A percentile compares a stretch with the other conserved stretches of the same genome.
Conservation (phyloP, 2,797 vertebrate genomes). For the Gallirallus australis region DNA sequence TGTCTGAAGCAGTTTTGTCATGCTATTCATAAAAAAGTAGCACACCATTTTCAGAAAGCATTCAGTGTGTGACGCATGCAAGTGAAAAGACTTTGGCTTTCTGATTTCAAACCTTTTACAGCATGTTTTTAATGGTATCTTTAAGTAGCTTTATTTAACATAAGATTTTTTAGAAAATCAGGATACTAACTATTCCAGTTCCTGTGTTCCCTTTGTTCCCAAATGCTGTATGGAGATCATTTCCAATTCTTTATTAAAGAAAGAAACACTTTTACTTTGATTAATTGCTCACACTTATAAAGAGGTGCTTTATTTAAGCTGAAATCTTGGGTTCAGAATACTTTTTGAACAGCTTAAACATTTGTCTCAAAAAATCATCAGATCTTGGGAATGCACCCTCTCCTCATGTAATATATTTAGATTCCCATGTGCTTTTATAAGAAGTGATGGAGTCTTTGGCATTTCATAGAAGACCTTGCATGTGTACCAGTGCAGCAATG, state of each 20-base stretch:
- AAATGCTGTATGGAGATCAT: background rate
- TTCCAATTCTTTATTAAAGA: background rate
- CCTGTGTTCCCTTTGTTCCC: background rate
- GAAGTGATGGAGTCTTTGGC: background rate
- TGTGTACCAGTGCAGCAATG: background rate
- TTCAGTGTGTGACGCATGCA: background rate
- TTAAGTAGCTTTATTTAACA: background rate
- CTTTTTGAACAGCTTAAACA: background rate
- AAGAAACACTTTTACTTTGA: background rate
- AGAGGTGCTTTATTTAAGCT: background rate
- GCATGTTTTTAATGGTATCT: background rate
- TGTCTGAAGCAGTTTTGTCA: background rate
- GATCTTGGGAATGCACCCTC: background rate
- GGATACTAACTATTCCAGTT: background rate
- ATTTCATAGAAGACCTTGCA: background rate
- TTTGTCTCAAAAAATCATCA: background rate
- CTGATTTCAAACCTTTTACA: background rate
- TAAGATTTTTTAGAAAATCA: background rate
- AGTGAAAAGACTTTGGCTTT: background rate
- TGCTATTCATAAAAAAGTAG: background rate
- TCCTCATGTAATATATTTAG: background rate
- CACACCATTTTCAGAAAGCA: background rate
- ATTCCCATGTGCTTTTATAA: background rate
- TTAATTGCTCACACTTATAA: background rate
- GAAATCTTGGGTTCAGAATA: background rate